Conservation (phyloP, 2,888 invertebrate species). For the Strigamia crassipes region DNA sequence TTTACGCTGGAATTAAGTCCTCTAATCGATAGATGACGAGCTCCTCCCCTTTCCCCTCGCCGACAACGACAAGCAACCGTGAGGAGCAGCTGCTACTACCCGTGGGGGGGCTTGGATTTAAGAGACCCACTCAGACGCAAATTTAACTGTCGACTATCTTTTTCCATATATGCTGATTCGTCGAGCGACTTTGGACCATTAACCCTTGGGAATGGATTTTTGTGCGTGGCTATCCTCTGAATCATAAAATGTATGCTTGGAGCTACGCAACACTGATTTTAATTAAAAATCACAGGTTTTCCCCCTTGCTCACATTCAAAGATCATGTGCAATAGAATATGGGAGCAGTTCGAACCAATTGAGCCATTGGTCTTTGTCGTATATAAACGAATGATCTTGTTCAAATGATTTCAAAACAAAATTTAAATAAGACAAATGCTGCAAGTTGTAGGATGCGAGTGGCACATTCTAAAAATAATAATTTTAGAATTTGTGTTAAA, state of each 20-base stretch:
- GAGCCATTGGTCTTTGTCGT: conserved; percentile 21
- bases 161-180: conserved; percentile 28
- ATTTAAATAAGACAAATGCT: too few relatives aligned
- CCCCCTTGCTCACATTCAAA: conserved; percentile 19
- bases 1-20: conserved; percentile 39
- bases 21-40: conserved; percentile 24
- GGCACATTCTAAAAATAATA: too few relatives aligned
- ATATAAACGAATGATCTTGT: background rate
- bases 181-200: conserved; percentile 36
- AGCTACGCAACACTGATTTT: conserved; percentile 43
- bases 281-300: conserved; percentile 44
- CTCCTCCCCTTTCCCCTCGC: background rate
- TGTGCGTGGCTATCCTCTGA: conserved; percentile 31
- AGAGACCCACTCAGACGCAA: conserved; percentile 10
- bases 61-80: background rate
- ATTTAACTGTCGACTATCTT: conserved; percentile 17
- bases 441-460: too few relatives aligned
- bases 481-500: too few relatives aligned
- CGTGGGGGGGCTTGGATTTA: background rate
- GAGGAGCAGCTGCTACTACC: conserved; percentile 17
- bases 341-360: background rate
- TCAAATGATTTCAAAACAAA: too few relatives aligned
- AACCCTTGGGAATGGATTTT: conserved; percentile 35
- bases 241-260: background rate
- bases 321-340: background rate